Evolutionary conservation across 30 jellyfish, hydroid and myxozoan genomes (phyloP).

Genomic region (Mastigias papua): DNA sequence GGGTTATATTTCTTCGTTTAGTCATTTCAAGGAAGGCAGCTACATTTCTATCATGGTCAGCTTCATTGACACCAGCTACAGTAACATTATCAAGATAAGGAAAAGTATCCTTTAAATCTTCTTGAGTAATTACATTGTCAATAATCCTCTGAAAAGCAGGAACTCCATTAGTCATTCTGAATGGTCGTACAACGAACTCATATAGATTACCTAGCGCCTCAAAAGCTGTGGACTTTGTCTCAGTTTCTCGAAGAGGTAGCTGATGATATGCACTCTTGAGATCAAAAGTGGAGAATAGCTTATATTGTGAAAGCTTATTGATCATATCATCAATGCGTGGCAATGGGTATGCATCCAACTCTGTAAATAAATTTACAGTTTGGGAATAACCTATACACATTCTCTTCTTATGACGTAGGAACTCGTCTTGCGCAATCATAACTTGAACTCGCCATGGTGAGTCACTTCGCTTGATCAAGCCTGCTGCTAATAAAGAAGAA

Average conservation of each 20-base stretch:
- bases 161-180: slow-evolving; percentile 66
- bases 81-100: slow-evolving; percentile 67
- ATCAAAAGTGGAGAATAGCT: slow-evolving; percentile 55
- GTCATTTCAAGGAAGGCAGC: slow-evolving; percentile 62
- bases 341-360: slow-evolving; percentile 76
- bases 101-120: slow-evolving; percentile 62
- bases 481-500: slow-evolving; percentile 60
- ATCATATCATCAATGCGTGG: slow-evolving; percentile 73
- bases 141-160: slow-evolving; percentile 18
- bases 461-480: slow-evolving; percentile 50
- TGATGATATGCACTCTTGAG: slow-evolving; percentile 81
- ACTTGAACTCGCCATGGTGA: slow-evolving; percentile 82
- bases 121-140: slow-evolving; percentile 24
- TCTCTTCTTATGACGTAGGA: slow-evolving; percentile 67
- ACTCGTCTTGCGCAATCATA: slow-evolving; percentile 46
- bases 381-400: slow-evolving; percentile 69
- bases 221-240: slow-evolving; percentile 76
- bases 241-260: slow-evolving; percentile 73
- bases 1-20: slow-evolving; percentile 24
- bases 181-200: slow-evolving; percentile 65
- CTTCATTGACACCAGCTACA: slow-evolving; percentile 65
- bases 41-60: slow-evolving; percentile 50
- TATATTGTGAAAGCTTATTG: slow-evolving; percentile 60
- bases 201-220: slow-evolving; percentile 79
- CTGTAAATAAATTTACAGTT: slow-evolving; percentile 69